Percentiles rank a stretch among this genome's conserved stretches.
phyloP scores from a whole-genome alignment of 2,888 invertebrate species.

The Ecliptopera silaceata region DNA sequence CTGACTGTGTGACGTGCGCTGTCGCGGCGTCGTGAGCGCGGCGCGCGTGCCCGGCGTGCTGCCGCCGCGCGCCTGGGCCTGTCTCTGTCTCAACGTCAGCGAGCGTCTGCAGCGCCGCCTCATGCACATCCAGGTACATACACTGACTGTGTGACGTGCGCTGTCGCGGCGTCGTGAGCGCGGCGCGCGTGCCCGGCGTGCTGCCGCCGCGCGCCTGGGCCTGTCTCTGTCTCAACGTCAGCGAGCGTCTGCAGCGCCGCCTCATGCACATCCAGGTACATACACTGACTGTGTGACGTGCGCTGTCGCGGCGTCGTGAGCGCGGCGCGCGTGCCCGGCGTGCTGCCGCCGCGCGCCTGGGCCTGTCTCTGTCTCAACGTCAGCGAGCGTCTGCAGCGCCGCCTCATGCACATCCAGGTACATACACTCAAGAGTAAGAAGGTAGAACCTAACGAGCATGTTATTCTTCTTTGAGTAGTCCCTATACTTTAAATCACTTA shows the following conservation, averaged over 20 bases:
- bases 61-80: constrained; percentile 2
- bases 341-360: constrained; percentile 80
- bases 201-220: constrained; percentile 5
- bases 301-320: constrained; percentile 42
- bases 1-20: too few relatives aligned
- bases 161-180: background rate
- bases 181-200: constrained; percentile 8
- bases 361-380: constrained; percentile 58
- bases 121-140: constrained; percentile 30
- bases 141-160: too few relatives aligned
- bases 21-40: background rate
- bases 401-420: background rate
- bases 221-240: constrained; percentile 9
- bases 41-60: constrained; percentile 5
- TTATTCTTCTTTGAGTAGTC: too few relatives aligned
- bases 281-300: constrained; percentile 73
- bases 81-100: constrained; percentile 10
- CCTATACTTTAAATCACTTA: too few relatives aligned
- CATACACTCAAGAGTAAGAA: too few relatives aligned
- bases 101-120: constrained; percentile 8
- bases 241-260: constrained; percentile 7
- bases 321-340: constrained; percentile 79
- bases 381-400: too few relatives aligned
- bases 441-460: too few relatives aligned
- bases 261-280: constrained; percentile 29